Evolutionary conservation across 2,113 vertebrate species (phyloP), one percentile per base, ranked within the genome.

Genomic region (Sceloporus tristichus): DNA sequence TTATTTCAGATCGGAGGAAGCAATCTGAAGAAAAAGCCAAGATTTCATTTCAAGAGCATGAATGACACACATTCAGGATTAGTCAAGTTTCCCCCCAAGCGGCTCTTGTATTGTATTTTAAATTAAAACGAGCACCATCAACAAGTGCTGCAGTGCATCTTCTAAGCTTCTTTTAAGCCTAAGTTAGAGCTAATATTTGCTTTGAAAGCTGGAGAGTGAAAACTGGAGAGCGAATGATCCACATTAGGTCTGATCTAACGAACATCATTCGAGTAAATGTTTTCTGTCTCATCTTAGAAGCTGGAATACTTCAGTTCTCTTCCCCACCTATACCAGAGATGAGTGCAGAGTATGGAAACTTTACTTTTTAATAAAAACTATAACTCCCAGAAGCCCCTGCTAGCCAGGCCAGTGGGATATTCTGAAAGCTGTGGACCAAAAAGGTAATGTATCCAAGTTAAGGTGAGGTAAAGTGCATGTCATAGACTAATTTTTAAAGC

Each of bases 71-170:
- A 0, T 1, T 27, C 6, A 91, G 85, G 13, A 68, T 85, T n/a
- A 90, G 13, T 0, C 9, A 29, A 62, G 14, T 14, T 21, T 19
- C 8, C 9, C 5, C 71, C 62, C 78, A 66, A 68, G 29, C 85
- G 80, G 13, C 21, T 87, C 78, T 70, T 25, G 1, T 29, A 29
- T 21, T 71, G 9, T 40, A 8, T 29, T 88, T 10, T 48, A 88
- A 83, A 78, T 77, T 71, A 90, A 93, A 92, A 70, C 23, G 23
- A 75, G 84, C 56, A 70, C 78, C 19, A 9, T 84, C 14, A 59
- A 53, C 65, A 83, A 21, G 73, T 0, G 0, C 77, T 19, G 11
- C n/a, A 6, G 80, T 7, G 7, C 53, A 84, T 14, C 53, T 2
- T 27, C 66, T 68, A 21, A 68, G 66, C 25, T 21, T 27, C 19